Evolutionary conservation across 2,113 vertebrate genomes (phyloP).

Genomic region (Calypte anna): DNA sequence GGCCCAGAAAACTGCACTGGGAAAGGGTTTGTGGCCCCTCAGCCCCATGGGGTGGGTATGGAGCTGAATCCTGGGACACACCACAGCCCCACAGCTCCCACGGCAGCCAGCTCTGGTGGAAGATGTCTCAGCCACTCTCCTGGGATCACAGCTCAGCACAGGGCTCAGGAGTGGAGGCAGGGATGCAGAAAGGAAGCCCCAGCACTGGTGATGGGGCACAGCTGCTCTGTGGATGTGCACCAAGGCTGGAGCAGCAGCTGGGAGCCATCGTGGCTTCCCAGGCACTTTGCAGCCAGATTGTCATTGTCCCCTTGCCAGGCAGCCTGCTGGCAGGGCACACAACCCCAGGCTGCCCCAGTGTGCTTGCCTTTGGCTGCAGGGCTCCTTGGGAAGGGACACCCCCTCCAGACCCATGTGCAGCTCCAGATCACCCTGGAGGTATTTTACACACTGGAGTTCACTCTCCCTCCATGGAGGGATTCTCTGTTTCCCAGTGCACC

Average conservation of each 20-base stretch:
- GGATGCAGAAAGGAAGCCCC: not conserved
- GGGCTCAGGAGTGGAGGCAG: not conserved
- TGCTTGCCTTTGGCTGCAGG: not conserved
- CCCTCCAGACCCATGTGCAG: not conserved
- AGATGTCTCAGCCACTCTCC: not conserved
- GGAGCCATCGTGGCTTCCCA: not conserved
- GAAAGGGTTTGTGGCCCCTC: not conserved
- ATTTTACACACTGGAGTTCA: not conserved
- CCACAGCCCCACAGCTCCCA: rapidly evolving
- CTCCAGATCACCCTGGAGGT: not conserved
- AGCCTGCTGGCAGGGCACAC: not conserved
- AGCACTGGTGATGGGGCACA: not conserved
- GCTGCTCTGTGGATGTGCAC: not conserved
- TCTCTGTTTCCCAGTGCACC: not conserved
- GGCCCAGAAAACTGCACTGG: not conserved
- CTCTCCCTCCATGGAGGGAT: not conserved
- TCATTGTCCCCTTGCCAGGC: not conserved
- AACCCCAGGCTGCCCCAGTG: not conserved
- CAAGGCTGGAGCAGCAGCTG: rapidly evolving
- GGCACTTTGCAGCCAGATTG: not conserved
- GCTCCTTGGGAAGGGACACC: not conserved
- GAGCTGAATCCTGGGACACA: not conserved
- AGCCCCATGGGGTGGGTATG: not conserved
- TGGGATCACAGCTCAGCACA: not conserved
- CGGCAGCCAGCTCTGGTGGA: rapidly evolving